Evolutionary conservation across 2,113 vertebrate species (phyloP), one percentile per base, ranked within the genome.

Genomic region (Pituophis catenifer): DNA sequence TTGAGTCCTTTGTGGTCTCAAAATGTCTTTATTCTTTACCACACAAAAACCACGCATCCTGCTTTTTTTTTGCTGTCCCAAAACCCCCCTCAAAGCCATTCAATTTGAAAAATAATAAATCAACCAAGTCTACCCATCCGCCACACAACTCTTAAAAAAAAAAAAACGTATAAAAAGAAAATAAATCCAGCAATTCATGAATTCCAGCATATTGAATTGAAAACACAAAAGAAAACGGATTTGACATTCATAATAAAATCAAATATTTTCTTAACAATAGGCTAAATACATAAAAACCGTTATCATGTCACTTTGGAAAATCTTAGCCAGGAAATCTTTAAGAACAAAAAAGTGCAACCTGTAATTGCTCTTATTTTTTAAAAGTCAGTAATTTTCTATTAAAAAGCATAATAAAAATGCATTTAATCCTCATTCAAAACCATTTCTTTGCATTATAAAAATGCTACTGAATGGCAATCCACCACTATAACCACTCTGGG

Each of bases 311-410:
- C n/a, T 13, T 12, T 44, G 19, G 15, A n/a, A 19, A 89, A 57
- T 89, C 54, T 89, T 21, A 89, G 55, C n/a, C 54, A 89, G 19
- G n/a, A 58, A 24, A 92, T 70, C 75, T 94, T 0, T 26, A 96
- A n/a, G 8, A 54, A 33, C 15, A 96, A 24, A 97, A 96, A 97
- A 96, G 95, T 93, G 96, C 70, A 55, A 6, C 21, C 48, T 86
- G 44, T 75, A 52, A 53, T 87, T n/a, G 62, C 75, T 10, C 92
- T 86, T 91, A 89, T 89, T 92, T 89, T 52, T 33, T 58, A 33
- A 90, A 89, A 65, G 21, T 21, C 75, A 9, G 17, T 81, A 44
- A 81, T 44, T 81, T 81, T 44, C 75, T 81, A 44, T 81, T 81
- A 81, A 81, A 81, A 81, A 81, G 8, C 17, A 81, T 81, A 38